Conservation (phyloP, 2,888 invertebrate species). For the Folsomia candida region DNA sequence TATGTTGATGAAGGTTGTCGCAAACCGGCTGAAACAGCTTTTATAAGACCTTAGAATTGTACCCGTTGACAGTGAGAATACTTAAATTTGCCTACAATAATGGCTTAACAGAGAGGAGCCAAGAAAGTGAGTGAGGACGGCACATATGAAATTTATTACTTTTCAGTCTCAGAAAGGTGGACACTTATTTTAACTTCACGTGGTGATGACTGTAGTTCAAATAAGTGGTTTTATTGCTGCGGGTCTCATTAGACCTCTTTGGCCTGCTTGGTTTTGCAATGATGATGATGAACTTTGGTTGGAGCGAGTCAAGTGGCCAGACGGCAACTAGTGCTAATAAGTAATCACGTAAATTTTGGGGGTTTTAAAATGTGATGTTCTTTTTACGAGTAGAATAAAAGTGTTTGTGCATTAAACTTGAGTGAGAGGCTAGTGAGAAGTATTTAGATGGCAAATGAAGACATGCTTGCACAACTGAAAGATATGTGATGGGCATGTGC, state of each 20-base stretch:
- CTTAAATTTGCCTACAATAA: too few species aligned
- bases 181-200: not conserved
- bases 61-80: too few species aligned
- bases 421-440: not conserved
- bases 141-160: constrained; percentile 1
- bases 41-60: too few species aligned
- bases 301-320: not conserved
- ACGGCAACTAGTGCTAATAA: not conserved
- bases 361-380: not conserved
- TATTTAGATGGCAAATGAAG: too few species aligned
- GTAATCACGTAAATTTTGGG: not conserved
- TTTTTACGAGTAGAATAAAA: constrained; percentile 4
- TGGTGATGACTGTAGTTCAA: not conserved
- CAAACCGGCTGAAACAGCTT: too few species aligned
- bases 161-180: not conserved
- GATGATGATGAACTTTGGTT: not conserved
- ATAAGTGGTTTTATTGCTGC: not conserved
- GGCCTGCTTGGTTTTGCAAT: too few species aligned
- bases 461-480: not conserved
- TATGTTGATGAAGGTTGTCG: not conserved
- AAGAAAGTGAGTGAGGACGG: not conserved
- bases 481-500: too few species aligned
- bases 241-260: not conserved
- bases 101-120: not conserved
- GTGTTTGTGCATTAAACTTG: not conserved